phyloP scores from a whole-genome alignment of 2,888 invertebrate genomes.

The Lepeophtheirus nordmannii region DNA sequence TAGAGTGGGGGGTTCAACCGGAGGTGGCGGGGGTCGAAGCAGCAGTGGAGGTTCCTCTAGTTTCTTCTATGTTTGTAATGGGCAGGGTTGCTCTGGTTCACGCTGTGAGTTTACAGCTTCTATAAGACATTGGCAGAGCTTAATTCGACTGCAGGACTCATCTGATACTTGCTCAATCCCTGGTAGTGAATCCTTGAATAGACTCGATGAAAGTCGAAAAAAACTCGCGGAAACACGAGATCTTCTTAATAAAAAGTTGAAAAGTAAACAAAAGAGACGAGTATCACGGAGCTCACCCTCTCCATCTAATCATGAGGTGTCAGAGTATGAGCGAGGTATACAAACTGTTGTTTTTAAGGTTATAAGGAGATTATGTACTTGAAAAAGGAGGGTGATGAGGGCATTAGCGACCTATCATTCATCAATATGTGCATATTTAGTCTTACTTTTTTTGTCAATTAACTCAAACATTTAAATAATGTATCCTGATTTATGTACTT shows the following conservation, averaged over 20 bases:
- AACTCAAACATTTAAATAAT: too few species aligned
- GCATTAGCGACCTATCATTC: too few species aligned
- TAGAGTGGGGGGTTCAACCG: background rate
- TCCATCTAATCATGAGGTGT: too few species aligned
- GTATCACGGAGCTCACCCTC: background rate
- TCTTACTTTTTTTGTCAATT: too few species aligned
- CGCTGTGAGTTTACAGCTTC: slow-evolving; percentile 12
- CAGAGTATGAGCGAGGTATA: too few species aligned
- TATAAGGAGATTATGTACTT: too few species aligned
- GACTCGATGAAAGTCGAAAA: slow-evolving; percentile 1
- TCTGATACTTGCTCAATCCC: background rate
- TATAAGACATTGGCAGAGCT: slow-evolving; percentile 14
- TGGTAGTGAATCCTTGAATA: background rate
- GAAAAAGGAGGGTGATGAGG: too few species aligned
- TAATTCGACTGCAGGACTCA: background rate
- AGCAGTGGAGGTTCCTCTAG: background rate
- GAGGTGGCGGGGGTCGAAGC: background rate
- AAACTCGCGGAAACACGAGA: background rate
- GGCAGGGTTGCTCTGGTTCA: slow-evolving; percentile 18
- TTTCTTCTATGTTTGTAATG: slow-evolving; percentile 19
- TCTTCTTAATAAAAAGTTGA: background rate
- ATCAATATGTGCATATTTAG: too few species aligned
- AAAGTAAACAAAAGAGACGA: background rate
- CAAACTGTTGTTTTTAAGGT: too few species aligned
- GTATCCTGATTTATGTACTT: too few species aligned